Conservation (phyloP, 2,888 invertebrate species). For the Serripes groenlandicus region DNA sequence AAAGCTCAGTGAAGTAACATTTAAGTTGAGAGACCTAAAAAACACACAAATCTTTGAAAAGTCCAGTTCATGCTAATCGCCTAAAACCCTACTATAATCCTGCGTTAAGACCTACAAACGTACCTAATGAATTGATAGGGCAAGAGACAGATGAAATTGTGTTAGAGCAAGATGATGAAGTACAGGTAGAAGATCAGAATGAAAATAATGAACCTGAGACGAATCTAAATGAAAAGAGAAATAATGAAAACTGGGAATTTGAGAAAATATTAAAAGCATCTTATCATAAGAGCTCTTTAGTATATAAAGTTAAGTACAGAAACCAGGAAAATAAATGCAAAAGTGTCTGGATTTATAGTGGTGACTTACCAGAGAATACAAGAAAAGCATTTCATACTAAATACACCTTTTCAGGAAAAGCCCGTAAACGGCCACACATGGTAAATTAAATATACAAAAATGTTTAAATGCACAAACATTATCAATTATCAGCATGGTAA, state of each 20-base stretch:
- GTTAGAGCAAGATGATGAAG: slow-evolving; percentile 17
- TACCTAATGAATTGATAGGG: slow-evolving; percentile 36
- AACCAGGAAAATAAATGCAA: not conserved
- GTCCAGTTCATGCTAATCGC: slow-evolving; percentile 46
- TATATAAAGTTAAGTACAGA: slow-evolving; percentile 8
- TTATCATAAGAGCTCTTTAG: slow-evolving; percentile 2
- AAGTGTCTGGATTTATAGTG: too few relatives aligned
- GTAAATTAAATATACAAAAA: too few relatives aligned
- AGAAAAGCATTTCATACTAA: slow-evolving; percentile 13
- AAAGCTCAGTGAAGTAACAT: too few relatives aligned
- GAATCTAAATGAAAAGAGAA: not conserved
- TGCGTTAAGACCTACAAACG: slow-evolving; percentile 44
- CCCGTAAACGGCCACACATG: too few relatives aligned
- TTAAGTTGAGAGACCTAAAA: slow-evolving; percentile 4
- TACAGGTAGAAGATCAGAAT: not conserved
- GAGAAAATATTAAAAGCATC: slow-evolving; percentile 20
- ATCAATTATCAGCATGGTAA: too few relatives aligned
- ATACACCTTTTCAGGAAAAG: too few relatives aligned
- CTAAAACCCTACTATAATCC: slow-evolving; percentile 55
- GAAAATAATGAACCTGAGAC: not conserved
- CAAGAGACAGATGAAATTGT: slow-evolving; percentile 5
- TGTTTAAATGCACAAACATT: too few relatives aligned
- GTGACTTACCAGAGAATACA: not conserved
- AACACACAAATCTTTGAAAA: slow-evolving; percentile 29
- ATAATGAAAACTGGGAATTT: not conserved